Evolutionary conservation across 2,113 vertebrate genomes (phyloP).

Genomic region (Gadus chalcogrammus): DNA sequence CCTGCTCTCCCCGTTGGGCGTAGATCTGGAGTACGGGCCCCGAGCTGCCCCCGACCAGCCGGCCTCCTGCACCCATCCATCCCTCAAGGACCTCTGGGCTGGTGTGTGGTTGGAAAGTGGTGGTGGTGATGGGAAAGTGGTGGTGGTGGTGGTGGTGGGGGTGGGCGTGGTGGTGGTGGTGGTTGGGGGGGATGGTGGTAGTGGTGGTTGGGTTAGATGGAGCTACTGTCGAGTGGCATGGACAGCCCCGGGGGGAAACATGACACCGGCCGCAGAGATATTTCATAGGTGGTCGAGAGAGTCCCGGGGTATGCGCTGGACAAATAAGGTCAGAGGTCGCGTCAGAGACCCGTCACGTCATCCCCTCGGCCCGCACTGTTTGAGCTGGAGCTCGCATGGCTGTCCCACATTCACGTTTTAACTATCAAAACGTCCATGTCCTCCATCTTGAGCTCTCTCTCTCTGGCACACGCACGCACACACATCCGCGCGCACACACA

Average conservation of each 20-base stretch:
- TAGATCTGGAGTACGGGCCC: neutral
- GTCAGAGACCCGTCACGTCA: conserved; percentile 9
- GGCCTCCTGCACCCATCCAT: neutral
- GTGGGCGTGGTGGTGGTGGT: neutral
- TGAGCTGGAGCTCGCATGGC: neutral
- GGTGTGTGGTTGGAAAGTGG: neutral
- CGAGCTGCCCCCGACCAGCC: neutral
- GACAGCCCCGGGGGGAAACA: conserved; percentile 4
- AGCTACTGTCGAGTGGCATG: too few species aligned
- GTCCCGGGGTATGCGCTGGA: conserved; percentile 14
- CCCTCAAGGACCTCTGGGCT: neutral
- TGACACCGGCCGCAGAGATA: conserved; percentile 21
- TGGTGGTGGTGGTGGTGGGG: neutral
- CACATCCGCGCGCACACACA: neutral
- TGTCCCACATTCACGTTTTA: neutral
- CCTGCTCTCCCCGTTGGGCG: conserved; percentile 20
- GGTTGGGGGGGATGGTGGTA: neutral
- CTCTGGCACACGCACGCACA: conserved; percentile 1
- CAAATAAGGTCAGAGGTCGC: conserved; percentile 28
- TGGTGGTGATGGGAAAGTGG: too few species aligned
- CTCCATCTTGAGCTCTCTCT: conserved; percentile 4
- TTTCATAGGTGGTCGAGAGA: conserved; percentile 40
- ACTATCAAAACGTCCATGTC: neutral
- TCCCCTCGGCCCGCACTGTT: conserved; percentile 1
- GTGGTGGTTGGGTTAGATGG: too few species aligned